These are phyloP conservation scores for Dysmachus trigonus DNA, from an alignment of 2,888 invertebrate genomes.

Conservation along the genomic window DNA sequence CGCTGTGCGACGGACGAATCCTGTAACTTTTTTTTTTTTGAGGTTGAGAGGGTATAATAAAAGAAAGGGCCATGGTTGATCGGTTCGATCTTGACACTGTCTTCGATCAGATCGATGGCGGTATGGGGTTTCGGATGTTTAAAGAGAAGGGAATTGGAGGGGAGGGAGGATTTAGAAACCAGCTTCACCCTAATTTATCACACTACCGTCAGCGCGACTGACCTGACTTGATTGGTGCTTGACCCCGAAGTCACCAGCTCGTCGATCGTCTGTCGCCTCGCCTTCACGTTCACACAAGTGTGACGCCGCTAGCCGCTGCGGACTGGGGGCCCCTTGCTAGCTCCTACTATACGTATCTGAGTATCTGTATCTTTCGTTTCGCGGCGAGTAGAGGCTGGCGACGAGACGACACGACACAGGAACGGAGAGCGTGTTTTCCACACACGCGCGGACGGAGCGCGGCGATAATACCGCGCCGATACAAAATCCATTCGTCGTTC, in stretches of 20 bases:
- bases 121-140: no score
- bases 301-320: slow-evolving; percentile 13
- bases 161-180: background rate
- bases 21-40: background rate
- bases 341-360: background rate
- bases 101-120: background rate
- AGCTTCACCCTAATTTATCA: slow-evolving; percentile 16
- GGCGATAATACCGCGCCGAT: background rate
- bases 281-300: slow-evolving; percentile 15
- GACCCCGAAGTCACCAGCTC: slow-evolving; percentile 55
- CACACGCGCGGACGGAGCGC: background rate
- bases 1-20: background rate
- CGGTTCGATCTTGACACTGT: background rate
- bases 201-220: slow-evolving; percentile 18
- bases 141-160: background rate
- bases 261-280: slow-evolving; percentile 37
- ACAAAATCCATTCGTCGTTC: slow-evolving; percentile 23
- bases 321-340: slow-evolving; percentile 51
- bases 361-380: background rate
- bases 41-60: background rate
- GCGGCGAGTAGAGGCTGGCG: background rate
- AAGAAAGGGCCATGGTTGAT: background rate
- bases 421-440: background rate
- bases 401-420: background rate
- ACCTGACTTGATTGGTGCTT: slow-evolving; percentile 59